Evolutionary conservation across 2,797 vertebrate genomes (phyloP).

Genomic region (Hybognathus amarus): DNA sequence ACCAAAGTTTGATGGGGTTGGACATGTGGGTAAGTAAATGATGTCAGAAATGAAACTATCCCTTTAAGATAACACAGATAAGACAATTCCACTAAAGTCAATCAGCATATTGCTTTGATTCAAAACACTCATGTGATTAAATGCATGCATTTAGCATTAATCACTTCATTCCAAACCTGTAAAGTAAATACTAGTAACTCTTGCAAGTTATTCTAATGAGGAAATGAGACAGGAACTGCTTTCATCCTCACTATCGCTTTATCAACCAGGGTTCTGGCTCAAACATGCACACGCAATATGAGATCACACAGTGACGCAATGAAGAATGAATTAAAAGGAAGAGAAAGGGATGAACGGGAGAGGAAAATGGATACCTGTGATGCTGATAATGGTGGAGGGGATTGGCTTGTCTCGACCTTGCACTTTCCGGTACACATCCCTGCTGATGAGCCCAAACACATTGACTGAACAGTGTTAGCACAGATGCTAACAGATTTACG

Average conservation of each 20-base stretch:
- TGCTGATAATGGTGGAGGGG: slow-evolving; percentile 81
- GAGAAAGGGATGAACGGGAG: not conserved
- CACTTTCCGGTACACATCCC: slow-evolving; percentile 91
- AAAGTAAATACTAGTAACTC: not conserved
- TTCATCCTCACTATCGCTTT: not conserved
- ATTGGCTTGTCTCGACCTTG: slow-evolving; percentile 86
- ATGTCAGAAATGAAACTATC: not conserved
- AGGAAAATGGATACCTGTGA: slow-evolving; percentile 81
- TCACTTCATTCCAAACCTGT: not conserved
- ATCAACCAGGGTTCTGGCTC: not conserved
- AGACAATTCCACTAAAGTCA: not conserved
- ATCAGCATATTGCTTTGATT: not conserved
- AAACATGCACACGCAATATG: not conserved
- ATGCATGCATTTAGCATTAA: not conserved
- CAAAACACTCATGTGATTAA: not conserved
- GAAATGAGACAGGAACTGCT: not conserved
- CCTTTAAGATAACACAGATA: not conserved
- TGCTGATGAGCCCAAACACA: slow-evolving; percentile 78
- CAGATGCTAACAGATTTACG: not conserved
- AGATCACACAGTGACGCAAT: not conserved
- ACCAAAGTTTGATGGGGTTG: not conserved
- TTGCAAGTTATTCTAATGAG: not conserved
- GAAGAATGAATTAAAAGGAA: not conserved
- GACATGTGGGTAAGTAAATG: not conserved
- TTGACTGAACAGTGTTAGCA: slow-evolving; percentile 35